Evolutionary conservation across 1,140 invertebrate genomes (phyloP), one percentile per base, ranked within the genome.

Genomic region (Elymnias hypermnestra): DNA sequence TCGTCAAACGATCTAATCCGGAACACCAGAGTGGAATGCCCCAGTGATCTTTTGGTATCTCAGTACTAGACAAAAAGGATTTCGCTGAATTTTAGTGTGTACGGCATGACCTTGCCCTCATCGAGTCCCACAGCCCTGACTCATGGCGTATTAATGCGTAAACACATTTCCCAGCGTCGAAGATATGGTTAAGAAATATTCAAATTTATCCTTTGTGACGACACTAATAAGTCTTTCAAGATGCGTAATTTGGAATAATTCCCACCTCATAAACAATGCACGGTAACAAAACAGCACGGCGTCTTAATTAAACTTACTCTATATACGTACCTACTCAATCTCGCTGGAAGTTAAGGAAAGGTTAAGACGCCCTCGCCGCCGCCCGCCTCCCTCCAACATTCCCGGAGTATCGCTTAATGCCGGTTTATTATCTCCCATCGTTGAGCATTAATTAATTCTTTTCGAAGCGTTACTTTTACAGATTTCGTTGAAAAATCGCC

Each of bases 341-440:
- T 79, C 79, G 67, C 79, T 77, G 53, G 64, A 81, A 83, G 74
- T 83, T 83, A 81, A 75, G 73, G 73, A 81, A 81, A 83, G 77
- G 79, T 83, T 79, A 79, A 72, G 62, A 47, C 68, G 40, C 61
- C 60, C 53, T 55, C 59, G 5, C 42, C 57, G 37, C 40, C 53
- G 28, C 53, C 52, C 54, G 14, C 54, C 47, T 53, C 58, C 47
- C 71, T 70, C 76, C 65, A 83, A 79, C 74, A 79, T 74, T 72
- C 71, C 70, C 61, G 68, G 78, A 82, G 77, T 82, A 83, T 82
- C 75, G 71, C 65, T 78, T 79, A 73, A 77, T 83, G 73, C 73
- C 72, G 71, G 66, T 83, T 82, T 79, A 82, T 83, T 83, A 83
- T 83, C 79, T 76, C 45, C 63, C 67, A 64, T 69, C 60, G 69